These are phyloP conservation scores for Pungitius pungitius DNA, from an alignment of 2,113 vertebrate species.

Conservation along the genomic window DNA sequence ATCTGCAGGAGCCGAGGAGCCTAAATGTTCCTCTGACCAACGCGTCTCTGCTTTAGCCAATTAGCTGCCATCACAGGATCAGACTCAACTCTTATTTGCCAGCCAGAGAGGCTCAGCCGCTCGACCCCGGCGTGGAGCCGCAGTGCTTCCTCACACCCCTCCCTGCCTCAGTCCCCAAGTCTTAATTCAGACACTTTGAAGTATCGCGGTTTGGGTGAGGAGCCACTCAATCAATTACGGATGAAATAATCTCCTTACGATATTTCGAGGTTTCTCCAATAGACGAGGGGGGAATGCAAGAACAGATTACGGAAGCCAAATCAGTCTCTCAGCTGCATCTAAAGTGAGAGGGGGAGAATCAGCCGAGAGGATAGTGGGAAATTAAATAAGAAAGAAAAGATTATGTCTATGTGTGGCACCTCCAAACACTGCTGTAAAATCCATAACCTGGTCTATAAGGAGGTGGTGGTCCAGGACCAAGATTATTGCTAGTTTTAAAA, in stretches of 20 bases:
- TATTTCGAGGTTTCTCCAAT: slow-evolving; percentile 93
- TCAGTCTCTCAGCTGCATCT: slow-evolving; percentile 95
- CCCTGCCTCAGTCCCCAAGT: slow-evolving; percentile 55
- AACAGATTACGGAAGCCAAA: slow-evolving; percentile 94
- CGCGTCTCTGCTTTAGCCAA: slow-evolving; percentile 66
- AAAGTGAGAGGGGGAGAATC: slow-evolving; percentile 98
- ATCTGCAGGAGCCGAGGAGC: slow-evolving; percentile 19
- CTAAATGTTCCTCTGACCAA: slow-evolving; percentile 57
- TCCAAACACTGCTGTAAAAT: slow-evolving; percentile 73
- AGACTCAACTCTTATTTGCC: slow-evolving; percentile 69
- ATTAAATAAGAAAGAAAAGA: slow-evolving; percentile 88
- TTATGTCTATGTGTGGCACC: slow-evolving; percentile 97
- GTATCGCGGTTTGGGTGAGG: slow-evolving; percentile 89
- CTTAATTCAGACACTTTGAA: slow-evolving; percentile 94
- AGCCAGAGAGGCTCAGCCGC: slow-evolving; percentile 70
- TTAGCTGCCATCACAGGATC: slow-evolving; percentile 70
- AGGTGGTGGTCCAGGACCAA: slow-evolving; percentile 50
- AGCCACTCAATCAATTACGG: slow-evolving; percentile 99
- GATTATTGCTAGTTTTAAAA: slow-evolving; percentile 63
- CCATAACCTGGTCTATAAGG: slow-evolving; percentile 75
- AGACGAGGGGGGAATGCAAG: slow-evolving; percentile 74
- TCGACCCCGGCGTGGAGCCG: slow-evolving; percentile 56
- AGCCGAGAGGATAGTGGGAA: slow-evolving; percentile 92
- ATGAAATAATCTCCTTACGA: slow-evolving; percentile 99
- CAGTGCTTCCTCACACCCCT: slow-evolving; percentile 40